Evolutionary conservation across 2,113 vertebrate genomes (phyloP).

Genomic region (Suncus etruscus): DNA sequence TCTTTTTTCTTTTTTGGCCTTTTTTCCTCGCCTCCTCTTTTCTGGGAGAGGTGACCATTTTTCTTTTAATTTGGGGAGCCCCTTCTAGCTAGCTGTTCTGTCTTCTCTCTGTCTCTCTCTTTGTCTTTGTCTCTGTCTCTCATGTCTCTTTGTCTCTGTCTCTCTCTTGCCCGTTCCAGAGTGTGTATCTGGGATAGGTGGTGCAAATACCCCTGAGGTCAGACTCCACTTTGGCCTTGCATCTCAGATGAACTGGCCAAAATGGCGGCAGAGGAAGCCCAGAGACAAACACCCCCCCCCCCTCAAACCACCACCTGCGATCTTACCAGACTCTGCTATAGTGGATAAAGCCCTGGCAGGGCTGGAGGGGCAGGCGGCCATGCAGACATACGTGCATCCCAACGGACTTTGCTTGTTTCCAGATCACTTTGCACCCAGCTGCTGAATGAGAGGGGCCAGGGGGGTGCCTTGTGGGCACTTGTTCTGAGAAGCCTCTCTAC

Average conservation of each 20-base stretch:
- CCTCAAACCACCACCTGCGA: too few species aligned
- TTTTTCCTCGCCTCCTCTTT: conserved; percentile 53
- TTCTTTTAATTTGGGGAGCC: conserved; percentile 80
- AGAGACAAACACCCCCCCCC: too few species aligned
- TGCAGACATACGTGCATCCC: conserved; percentile 45
- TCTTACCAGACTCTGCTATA: too few species aligned
- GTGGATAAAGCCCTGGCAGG: too few species aligned
- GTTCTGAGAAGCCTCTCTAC: background rate
- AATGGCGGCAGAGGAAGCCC: conserved; percentile 77
- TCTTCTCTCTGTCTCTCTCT: conserved; percentile 55
- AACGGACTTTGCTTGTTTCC: conserved; percentile 51
- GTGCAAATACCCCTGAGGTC: background rate
- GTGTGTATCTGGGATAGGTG: too few species aligned
- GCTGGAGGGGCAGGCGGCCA: too few species aligned
- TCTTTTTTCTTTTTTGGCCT: too few species aligned
- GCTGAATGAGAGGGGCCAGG: background rate
- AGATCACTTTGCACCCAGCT: conserved; percentile 11
- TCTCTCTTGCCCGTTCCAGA: too few species aligned
- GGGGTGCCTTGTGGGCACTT: background rate
- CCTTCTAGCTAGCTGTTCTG: conserved; percentile 74
- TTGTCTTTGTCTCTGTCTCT: too few species aligned
- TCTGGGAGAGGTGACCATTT: conserved; percentile 75
- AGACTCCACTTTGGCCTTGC: too few species aligned
- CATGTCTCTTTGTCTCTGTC: too few species aligned
- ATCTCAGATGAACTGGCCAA: background rate